phyloP scores from a whole-genome alignment of 2,888 invertebrate species.

The Eupithecia subumbrata region DNA sequence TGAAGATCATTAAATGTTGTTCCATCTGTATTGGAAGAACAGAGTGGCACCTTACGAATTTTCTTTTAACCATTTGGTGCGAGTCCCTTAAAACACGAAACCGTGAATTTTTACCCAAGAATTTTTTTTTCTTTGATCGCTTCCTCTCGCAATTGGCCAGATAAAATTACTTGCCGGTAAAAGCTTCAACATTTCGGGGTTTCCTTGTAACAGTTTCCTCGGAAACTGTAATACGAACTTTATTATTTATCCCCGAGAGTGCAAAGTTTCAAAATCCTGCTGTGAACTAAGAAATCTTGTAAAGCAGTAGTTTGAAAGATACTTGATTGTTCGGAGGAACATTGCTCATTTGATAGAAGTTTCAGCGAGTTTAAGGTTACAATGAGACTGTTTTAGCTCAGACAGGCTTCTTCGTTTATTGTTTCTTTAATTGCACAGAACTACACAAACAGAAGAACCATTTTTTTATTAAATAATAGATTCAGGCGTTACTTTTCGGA shows the following conservation, averaged over 20 bases:
- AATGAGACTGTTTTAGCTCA: background rate
- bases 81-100: background rate
- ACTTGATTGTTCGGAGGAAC: conserved; percentile 6
- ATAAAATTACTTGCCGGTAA: conserved; percentile 7
- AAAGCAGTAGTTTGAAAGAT: conserved; percentile 23
- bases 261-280: conserved; percentile 28
- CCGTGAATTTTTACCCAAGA: background rate
- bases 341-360: conserved; percentile 9
- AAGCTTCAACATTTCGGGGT: background rate
- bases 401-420: background rate
- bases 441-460: no score
- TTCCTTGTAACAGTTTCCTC: background rate
- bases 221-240: conserved; percentile 26
- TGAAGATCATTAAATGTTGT: background rate
- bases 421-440: background rate
- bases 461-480: no score
- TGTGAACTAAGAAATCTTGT: conserved; percentile 30
- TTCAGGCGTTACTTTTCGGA: no score
- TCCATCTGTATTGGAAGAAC: background rate
- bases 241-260: conserved; percentile 33
- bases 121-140: background rate
- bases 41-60: background rate
- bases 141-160: background rate
- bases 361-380: conserved; percentile 4
- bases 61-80: background rate